Percentiles rank a stretch among this genome's conserved stretches.
Conservation (phyloP, 2,888 invertebrate genomes). For the Therioaphis trifolii region DNA sequence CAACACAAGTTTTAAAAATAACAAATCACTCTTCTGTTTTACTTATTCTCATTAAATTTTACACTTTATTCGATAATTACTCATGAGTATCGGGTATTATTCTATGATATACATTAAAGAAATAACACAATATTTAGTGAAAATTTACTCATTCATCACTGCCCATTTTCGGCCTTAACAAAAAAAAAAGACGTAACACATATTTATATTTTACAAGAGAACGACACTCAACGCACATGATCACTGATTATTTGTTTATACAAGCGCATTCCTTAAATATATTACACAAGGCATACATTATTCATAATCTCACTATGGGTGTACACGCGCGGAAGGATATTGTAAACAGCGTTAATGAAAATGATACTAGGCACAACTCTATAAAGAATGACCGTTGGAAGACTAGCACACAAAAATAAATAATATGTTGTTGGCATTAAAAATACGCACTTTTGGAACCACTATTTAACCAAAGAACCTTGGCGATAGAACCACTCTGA, state of each 20-base stretch:
- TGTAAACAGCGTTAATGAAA: background rate
- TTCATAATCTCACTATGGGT: background rate
- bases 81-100: background rate
- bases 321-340: background rate
- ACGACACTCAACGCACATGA: background rate
- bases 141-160: background rate
- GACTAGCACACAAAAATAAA: background rate
- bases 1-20: background rate
- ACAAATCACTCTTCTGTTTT: background rate
- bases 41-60: slow-evolving; percentile 3
- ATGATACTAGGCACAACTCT: no score
- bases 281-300: background rate
- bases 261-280: background rate
- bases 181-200: background rate
- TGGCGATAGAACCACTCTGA: background rate
- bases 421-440: background rate
- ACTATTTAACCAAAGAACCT: background rate
- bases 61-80: slow-evolving; percentile 5
- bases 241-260: background rate
- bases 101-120: background rate
- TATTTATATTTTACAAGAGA: background rate
- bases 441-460: background rate
- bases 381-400: no score
- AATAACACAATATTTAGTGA: background rate
- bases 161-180: background rate